A percentile compares a stretch with the other conserved stretches of the same genome.
Evolutionary conservation across 2,797 vertebrate genomes (phyloP).

Genomic region (Hephaestus fuliginosus): DNA sequence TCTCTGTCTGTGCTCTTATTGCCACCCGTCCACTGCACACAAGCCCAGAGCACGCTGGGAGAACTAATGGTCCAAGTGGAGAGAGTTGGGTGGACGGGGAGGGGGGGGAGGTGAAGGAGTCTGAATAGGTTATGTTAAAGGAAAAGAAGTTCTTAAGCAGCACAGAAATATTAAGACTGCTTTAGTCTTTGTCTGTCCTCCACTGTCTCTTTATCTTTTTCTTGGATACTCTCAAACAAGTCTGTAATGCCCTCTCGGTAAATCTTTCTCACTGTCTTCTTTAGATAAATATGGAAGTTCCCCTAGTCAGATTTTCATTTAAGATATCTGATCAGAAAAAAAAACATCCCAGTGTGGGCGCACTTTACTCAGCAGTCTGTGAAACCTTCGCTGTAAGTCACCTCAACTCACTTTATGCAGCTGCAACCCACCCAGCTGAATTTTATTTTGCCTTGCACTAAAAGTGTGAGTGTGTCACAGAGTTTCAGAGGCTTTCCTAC

Average conservation of each 20-base stretch:
- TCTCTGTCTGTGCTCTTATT: conserved; percentile 52
- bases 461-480: neutral
- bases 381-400: conserved; percentile 17
- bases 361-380: conserved; percentile 20
- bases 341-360: neutral
- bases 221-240: conserved; percentile 12
- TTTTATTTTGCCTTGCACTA: neutral
- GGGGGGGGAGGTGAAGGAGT: conserved; percentile 28
- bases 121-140: conserved; percentile 43
- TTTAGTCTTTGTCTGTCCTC: conserved; percentile 19
- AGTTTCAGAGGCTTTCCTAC: neutral
- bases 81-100: conserved; percentile 56
- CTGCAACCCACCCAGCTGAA: neutral
- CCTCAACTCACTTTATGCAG: conserved; percentile 12
- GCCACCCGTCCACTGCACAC: conserved; percentile 64
- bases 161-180: conserved; percentile 5
- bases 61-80: conserved; percentile 80
- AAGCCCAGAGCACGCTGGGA: conserved; percentile 76
- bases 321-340: conserved; percentile 31
- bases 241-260: neutral
- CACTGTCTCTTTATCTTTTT: neutral
- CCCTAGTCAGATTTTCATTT: neutral
- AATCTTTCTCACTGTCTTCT: neutral
- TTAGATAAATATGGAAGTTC: conserved; percentile 2
- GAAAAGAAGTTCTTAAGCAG: conserved; percentile 27